Evolutionary conservation across 2,888 invertebrate genomes (phyloP), one percentile per base, ranked within the genome.

Genomic region (Drosophila anomalata): DNA sequence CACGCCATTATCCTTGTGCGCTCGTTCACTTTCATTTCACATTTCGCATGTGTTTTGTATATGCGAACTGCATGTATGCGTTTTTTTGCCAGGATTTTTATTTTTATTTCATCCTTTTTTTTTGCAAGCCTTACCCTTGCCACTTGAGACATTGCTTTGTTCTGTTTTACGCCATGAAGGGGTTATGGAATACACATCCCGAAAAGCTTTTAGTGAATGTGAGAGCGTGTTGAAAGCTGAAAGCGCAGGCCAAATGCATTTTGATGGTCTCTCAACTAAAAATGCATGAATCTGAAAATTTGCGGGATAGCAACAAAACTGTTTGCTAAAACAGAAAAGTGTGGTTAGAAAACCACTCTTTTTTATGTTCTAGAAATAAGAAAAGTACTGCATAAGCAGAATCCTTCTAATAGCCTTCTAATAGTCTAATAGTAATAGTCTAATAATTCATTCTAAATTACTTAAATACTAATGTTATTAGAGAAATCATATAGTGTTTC

Each of bases 11-110:
- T 86, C 79, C 88, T 86, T 88, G 85, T 87, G 79, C 85, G 79
- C 87, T 87, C 85, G 86, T 87, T 88, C 88, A 86, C 85, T 86
- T 86, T 88, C 88, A 86, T 86, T 86, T 87, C 73, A 71, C 86
- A 78, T 82, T 63, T 71, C 74, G 71, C 65, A 48, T 65, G 53
- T 71, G 47, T 55, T 65, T 62, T 69, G 46, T 57, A 14, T 22
- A 50, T 20, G 9, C 9, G n/a, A 36, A 14, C 14, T 36, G 36
- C 36, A 36, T 69, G 53, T 57, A 52, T 67, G 56, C 57, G 31
- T 71, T 72, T 77, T 71, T 69, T 53, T 66, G 62, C 33, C 57
- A 47, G 54, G 42, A 62, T 62, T 31, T 61, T 29, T 63, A 46
- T 47, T 71, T 60, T 51, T 65, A 41, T 53, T 67, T 44, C 22